Base-by-base conservation (phyloP, 1,140 invertebrate species). In the Eupristina koningsbergeri region DNA sequence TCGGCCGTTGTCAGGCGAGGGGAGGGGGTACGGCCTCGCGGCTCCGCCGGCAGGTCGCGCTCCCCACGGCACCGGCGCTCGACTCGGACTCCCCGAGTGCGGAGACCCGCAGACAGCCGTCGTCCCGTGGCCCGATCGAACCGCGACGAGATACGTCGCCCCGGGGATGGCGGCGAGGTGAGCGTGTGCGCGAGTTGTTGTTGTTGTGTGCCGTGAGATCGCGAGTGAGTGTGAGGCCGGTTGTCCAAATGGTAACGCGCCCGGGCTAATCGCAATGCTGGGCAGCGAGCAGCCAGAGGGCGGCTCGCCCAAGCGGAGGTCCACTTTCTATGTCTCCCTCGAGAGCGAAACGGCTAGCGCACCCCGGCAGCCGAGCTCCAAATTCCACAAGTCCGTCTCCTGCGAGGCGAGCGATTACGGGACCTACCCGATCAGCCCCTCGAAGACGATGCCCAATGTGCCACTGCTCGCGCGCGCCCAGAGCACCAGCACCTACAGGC, bases 321-420 rank as follows among this genome's bases (percentile, higher is more conserved):
- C 93, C 39, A 93, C 93, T 80, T 93, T 93, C 82, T 93, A 93
- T 89, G 93, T 93, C 22, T 89, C 92, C 29, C 86, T 93, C 39
- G 92, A 91, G 47, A 87, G 86, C 17, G 88, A 90, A 26, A 29
- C 61, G n/a, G 17, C 41, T 11, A 45, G 6, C 6, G 11, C 31
- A 15, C 86, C 91, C 17, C 88, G 88, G 17, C 77, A 85, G 64
- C 39, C 77, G 19, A 8, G 2, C n/a, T n/a, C n/a, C 39, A 91
- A 90, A 53, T 63, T 90, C 6, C 85, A 75, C 0, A 92, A 90
- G 39, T 86, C 88, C 6, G 41, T 84, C 3, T 69, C 80, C 13
- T 39, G 82, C n/a, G 88, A 89, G 50, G 29, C 22, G 47, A 88
- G 89, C 13, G 89, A 90, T 58, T 92, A 89, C 81, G 85, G 83